Evolutionary conservation across 2,113 vertebrate species (phyloP), one percentile per base, ranked within the genome.

Genomic region (Python bivittatus): DNA sequence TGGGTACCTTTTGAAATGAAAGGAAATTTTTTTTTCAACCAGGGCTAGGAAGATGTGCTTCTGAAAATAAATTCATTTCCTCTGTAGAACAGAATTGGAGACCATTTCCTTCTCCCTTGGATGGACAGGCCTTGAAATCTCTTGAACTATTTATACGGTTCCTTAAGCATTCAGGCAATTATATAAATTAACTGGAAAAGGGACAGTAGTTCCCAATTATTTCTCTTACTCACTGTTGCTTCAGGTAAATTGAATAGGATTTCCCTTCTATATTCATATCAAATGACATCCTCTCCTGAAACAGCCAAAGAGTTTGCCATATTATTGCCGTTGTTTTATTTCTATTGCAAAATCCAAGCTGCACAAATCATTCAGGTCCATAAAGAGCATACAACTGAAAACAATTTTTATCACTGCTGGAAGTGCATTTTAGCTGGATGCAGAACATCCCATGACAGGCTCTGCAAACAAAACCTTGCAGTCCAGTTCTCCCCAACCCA

Each of bases 181-280:
- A 54, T 2, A 42, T 0, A 25, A 10, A 33, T 44, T 13, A 23
- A 38, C 10, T 9, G 2, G 27, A 25, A 38, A 48, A 2, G 0
- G 23, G 25, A 7, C 4, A 4, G 15, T 10, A 44, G 11, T 15
- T 27, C 68, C 85, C 88, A 6, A 17, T 53, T 13, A 6, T 10
- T 22, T 29, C 12, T 4, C 33, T n/a, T 52, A 86, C 83, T 96
- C 94, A 97, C 96, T 96, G 96, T 95, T 92, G 94, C 68, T 91
- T 94, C 88, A 97, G 96, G 38, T 93, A 95, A 29, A 97, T n/a
- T 33, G n/a, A 96, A 48, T 94, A 96, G 0, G 11, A 38, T 29
- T 27, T 94, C 38, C 92, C 91, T 48, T 96, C 64, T 91, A 97
- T 95, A 92, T 92, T 91, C 84, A 97, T 93, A 52, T 72, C 13